Evolutionary conservation across 2,113 vertebrate genomes (phyloP), one percentile per base, ranked within the genome.

Genomic region (Ifrita kowaldi): DNA sequence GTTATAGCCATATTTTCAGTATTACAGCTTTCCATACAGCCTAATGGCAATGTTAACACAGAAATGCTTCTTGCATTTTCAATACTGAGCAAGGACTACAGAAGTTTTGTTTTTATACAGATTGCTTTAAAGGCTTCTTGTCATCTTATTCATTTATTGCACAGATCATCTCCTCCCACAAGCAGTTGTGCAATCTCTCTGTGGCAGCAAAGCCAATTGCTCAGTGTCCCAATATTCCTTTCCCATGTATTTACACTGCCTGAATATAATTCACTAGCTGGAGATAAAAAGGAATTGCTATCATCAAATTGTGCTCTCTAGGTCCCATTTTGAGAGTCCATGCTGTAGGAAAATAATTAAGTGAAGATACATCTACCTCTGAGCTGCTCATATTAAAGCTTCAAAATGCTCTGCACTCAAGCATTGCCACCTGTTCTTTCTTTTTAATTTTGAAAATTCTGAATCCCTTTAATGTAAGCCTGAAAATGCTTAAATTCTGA

Each of bases 341-440:
- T 37, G 39, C 70, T 60, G 77, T 4, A 87, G 67, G 87, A 91
- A 92, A 95, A 95, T 82, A 92, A 96, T 96, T 52, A 84, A 67
- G 70, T 87, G 73, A 92, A 89, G 65, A 78, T 19, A 75, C n/a
- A 87, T 30, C 81, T 78, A 96, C 35, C 52, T 81, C 83, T 67
- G 59, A 92, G 76, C 79, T 68, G 69, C 57, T 92, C 30, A 55
- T 63, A 91, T 88, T 86, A 19, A 91, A 84, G 56, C 81, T 94
- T 84, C 56, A 81, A 95, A 96, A 77, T 1, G 8, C 64, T 92
- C 91, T 71, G 69, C 92, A 87, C 69, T 52, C 76, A 81, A 92
- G 39, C 52, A 87, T 55, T 90, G 85, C 86, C 93, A 97, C 96
- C 88, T 97, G 95, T 86, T 92, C 79, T 67, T 84, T 81, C 76